A percentile compares a stretch with the other conserved stretches of the same genome.
phyloP scores from a whole-genome alignment of 2,888 invertebrate genomes.

The Xestia c-nigrum region DNA sequence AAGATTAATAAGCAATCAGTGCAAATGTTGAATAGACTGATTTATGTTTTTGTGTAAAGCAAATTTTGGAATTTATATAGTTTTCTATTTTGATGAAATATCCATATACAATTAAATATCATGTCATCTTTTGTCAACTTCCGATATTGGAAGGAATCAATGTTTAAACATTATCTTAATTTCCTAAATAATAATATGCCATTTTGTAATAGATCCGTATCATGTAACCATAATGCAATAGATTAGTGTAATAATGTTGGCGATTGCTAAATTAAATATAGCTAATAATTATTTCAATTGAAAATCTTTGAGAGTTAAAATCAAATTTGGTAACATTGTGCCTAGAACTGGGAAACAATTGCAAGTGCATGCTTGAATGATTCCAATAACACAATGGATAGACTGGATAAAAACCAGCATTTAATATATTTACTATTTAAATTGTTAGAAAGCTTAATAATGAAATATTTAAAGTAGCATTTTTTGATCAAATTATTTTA shows the following conservation, averaged over 20 bases:
- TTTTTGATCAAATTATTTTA: conserved; percentile 89
- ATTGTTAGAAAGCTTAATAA: conserved; percentile 88
- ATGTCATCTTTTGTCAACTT: conserved; percentile 42
- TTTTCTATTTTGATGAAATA: conserved; percentile 48
- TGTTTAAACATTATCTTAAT: conserved; percentile 42
- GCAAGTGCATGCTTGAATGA: conserved; percentile 85
- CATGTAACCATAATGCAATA: conserved; percentile 57
- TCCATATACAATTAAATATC: conserved; percentile 40
- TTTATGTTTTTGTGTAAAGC: conserved; percentile 47
- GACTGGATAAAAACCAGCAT: conserved; percentile 88
- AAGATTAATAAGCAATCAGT: conserved; percentile 47
- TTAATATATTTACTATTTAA: conserved; percentile 88
- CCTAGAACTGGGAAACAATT: conserved; percentile 54
- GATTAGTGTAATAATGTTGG: conserved; percentile 48
- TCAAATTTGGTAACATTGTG: conserved; percentile 32
- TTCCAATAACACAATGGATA: conserved; percentile 77
- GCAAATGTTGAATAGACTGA: conserved; percentile 60
- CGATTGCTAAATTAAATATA: conserved; percentile 43
- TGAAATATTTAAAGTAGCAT: conserved; percentile 87
- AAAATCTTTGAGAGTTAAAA: conserved; percentile 38
- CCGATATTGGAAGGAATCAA: conserved; percentile 45
- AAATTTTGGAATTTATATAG: conserved; percentile 47
- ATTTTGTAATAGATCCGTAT: conserved; percentile 50
- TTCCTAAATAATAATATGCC: conserved; percentile 45
- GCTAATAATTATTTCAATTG: conserved; percentile 45